Conservation (phyloP, 2,888 invertebrate species). For the Lasioglossum leucozonium region DNA sequence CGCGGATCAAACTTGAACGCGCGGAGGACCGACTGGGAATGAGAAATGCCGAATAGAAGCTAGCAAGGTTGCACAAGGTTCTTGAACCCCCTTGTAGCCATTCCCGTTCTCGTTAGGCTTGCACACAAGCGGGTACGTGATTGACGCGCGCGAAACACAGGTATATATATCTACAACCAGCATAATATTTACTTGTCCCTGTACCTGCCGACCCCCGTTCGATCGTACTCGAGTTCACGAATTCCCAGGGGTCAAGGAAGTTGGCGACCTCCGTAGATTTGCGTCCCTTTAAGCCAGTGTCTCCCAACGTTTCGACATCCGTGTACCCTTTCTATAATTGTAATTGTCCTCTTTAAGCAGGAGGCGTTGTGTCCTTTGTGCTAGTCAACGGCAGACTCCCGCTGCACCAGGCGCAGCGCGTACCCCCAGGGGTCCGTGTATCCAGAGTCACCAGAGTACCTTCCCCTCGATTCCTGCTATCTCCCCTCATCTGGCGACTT, state of each 20-base stretch:
- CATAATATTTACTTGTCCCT: background rate
- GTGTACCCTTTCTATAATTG: too few species aligned
- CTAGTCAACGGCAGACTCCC: too few species aligned
- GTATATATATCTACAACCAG: background rate
- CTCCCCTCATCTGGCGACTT: too few species aligned
- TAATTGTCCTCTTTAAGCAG: too few species aligned
- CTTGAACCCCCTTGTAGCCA: slow-evolving; percentile 62
- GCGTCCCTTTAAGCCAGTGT: too few species aligned
- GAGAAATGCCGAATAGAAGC: slow-evolving; percentile 45
- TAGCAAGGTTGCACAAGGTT: slow-evolving; percentile 70
- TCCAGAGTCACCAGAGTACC: too few species aligned
- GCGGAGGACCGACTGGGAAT: slow-evolving; percentile 30
- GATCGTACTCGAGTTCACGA: background rate
- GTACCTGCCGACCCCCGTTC: too few species aligned
- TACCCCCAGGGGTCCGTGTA: too few species aligned
- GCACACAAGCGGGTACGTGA: slow-evolving; percentile 28
- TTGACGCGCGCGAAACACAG: slow-evolving; percentile 47
- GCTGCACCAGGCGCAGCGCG: too few species aligned
- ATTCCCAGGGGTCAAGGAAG: background rate
- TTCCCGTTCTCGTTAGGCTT: slow-evolving; percentile 37
- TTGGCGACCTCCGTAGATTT: background rate
- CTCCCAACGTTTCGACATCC: too few species aligned
- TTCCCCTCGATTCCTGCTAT: too few species aligned
- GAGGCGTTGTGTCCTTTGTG: too few species aligned
- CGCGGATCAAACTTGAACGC: slow-evolving; percentile 38